Conservation (phyloP, 2,797 vertebrate species). For the Pachyuromys duprasi region DNA sequence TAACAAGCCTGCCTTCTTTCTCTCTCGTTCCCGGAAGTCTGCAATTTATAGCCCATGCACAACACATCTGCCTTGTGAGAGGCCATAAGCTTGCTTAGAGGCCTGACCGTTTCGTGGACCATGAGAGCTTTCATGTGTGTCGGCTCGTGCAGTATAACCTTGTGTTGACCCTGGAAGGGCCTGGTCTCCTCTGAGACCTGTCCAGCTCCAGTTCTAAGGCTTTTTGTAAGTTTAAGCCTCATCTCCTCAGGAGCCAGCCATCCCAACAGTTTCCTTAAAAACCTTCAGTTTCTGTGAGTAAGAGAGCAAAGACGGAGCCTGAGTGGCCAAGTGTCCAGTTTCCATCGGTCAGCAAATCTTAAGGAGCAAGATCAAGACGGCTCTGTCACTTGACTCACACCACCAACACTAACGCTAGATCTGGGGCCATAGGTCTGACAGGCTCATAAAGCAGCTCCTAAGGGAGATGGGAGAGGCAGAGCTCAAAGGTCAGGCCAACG, state of each 20-base stretch:
- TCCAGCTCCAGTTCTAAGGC: neutral
- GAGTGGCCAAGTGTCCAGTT: neutral
- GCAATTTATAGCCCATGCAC: fast-evolving
- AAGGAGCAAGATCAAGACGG: too few relatives aligned
- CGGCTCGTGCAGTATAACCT: neutral
- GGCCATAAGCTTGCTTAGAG: neutral
- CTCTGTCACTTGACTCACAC: neutral
- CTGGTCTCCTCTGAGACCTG: neutral
- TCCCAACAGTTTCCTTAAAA: neutral
- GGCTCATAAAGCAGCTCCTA: neutral
- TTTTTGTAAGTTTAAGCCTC: neutral
- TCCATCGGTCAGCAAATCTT: neutral
- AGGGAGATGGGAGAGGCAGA: neutral
- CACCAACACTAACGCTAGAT: fast-evolving
- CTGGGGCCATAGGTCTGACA: fast-evolving
- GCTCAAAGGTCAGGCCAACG: fast-evolving
- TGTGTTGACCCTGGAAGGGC: neutral
- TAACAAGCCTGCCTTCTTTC: neutral
- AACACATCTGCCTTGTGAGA: neutral
- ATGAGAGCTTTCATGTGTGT: neutral
- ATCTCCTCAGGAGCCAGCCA: neutral
- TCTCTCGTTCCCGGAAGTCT: neutral
- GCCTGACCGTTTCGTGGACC: neutral
- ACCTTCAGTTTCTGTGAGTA: neutral
- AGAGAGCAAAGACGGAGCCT: fast-evolving